A percentile compares a stretch with the other conserved stretches of the same genome.
These are phyloP conservation scores for Uromys caudimaculatus DNA, from an alignment of 2,797 vertebrate species.

Conservation along the genomic window DNA sequence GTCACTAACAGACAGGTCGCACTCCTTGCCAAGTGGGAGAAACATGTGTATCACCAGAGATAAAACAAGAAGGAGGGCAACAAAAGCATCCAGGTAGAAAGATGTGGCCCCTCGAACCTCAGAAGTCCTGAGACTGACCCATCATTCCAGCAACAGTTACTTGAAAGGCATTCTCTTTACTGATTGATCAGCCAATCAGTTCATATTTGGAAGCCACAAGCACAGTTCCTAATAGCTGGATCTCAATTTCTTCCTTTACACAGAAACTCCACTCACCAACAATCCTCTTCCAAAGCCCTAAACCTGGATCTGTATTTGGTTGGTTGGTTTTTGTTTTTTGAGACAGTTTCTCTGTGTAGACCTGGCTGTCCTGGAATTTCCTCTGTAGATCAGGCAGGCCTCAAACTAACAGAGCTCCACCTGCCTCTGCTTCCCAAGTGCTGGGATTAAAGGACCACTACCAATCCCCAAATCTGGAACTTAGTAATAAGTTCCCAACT, in stretches of 20 bases:
- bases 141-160: constrained; percentile 25
- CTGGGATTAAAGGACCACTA: neutral
- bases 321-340: neutral
- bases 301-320: neutral
- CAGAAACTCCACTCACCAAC: constrained; percentile 36
- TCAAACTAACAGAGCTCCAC: neutral
- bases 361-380: neutral
- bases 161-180: constrained; percentile 35
- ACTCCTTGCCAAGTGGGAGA: neutral
- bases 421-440: neutral
- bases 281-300: constrained; percentile 36
- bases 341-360: neutral
- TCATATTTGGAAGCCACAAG: constrained; percentile 48
- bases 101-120: neutral
- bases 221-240: constrained; percentile 49
- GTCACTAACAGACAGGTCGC: neutral
- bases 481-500: constrained; percentile 22
- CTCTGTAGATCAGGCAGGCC: neutral
- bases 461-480: too few relatives aligned
- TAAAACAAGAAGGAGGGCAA: constrained; percentile 1
- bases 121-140: neutral
- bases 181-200: constrained; percentile 30
- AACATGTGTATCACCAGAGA: neutral
- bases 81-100: neutral
- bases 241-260: constrained; percentile 59